Conservation (phyloP, 2,888 invertebrate genomes). For the Eristalis tenax region DNA sequence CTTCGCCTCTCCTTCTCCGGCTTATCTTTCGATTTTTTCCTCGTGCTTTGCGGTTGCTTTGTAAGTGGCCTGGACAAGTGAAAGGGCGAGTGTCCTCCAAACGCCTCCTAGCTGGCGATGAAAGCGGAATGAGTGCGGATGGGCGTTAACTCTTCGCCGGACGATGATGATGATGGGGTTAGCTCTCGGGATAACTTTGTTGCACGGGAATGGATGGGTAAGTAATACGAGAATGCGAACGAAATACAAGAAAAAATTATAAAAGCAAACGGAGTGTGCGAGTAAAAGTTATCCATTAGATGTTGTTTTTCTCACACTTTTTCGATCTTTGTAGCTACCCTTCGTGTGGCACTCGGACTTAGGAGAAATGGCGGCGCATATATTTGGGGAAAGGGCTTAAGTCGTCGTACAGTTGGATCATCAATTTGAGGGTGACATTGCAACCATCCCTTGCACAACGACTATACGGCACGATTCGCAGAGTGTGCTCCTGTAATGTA, state of each 20-base stretch:
- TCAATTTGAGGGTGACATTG: too few relatives aligned
- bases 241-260: conserved; percentile 41
- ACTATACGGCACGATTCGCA: too few relatives aligned
- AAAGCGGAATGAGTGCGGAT: neutral
- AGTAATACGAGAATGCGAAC: conserved; percentile 19
- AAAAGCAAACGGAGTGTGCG: conserved; percentile 22
- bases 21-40: conserved; percentile 1
- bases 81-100: conserved; percentile 9
- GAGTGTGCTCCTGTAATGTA: too few relatives aligned
- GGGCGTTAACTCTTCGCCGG: neutral
- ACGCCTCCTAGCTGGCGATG: neutral
- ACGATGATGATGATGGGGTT: conserved; percentile 20
- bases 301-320: conserved; percentile 14
- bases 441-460: too few relatives aligned
- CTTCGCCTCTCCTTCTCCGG: neutral
- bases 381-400: neutral
- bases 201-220: neutral
- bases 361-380: conserved; percentile 1
- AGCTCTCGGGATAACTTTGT: conserved; percentile 23
- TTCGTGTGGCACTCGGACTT: conserved; percentile 6
- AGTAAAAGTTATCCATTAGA: conserved; percentile 42
- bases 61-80: conserved; percentile 37
- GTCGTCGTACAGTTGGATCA: too few relatives aligned
- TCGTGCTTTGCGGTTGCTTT: conserved; percentile 56
- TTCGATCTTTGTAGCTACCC: neutral